Conservation (phyloP, 1,140 invertebrate genomes). For the Colletes latitarsis region DNA sequence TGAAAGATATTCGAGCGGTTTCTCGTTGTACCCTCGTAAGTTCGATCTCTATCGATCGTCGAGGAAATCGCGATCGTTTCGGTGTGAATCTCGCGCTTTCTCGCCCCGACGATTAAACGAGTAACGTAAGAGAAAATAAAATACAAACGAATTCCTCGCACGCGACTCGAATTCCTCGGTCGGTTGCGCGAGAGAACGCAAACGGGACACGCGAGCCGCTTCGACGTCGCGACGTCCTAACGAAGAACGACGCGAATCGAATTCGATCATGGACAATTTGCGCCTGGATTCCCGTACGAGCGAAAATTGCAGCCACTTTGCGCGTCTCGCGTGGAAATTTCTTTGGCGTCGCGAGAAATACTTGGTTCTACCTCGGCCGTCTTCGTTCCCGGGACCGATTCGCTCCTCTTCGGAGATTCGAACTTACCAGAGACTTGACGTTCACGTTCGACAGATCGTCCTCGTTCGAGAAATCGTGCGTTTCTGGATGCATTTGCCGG, state of each 20-base stretch:
- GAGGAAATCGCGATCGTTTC: background rate
- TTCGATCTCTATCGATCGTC: background rate
- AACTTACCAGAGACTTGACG: slow-evolving; percentile 81
- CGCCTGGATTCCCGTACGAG: background rate
- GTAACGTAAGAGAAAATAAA: background rate
- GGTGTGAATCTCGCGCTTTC: background rate
- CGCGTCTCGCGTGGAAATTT: background rate
- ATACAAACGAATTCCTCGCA: background rate
- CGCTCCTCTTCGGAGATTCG: background rate
- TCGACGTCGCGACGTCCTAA: background rate
- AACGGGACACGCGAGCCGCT: slow-evolving; percentile 7
- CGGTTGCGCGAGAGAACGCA: background rate
- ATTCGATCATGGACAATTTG: slow-evolving; percentile 10
- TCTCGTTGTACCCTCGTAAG: background rate
- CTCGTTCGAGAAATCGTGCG: slow-evolving; percentile 77
- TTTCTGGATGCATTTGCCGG: slow-evolving; percentile 71
- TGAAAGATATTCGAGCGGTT: no score
- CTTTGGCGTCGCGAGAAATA: background rate
- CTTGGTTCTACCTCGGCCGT: background rate
- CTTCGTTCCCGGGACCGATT: background rate
- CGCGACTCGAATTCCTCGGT: slow-evolving; percentile 31
- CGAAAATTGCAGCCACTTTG: slow-evolving; percentile 5
- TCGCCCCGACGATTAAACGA: background rate
- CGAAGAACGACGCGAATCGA: background rate
- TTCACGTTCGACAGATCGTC: slow-evolving; percentile 83